Base-by-base conservation (phyloP, 2,888 invertebrate species). In the Cheilosia soror region DNA sequence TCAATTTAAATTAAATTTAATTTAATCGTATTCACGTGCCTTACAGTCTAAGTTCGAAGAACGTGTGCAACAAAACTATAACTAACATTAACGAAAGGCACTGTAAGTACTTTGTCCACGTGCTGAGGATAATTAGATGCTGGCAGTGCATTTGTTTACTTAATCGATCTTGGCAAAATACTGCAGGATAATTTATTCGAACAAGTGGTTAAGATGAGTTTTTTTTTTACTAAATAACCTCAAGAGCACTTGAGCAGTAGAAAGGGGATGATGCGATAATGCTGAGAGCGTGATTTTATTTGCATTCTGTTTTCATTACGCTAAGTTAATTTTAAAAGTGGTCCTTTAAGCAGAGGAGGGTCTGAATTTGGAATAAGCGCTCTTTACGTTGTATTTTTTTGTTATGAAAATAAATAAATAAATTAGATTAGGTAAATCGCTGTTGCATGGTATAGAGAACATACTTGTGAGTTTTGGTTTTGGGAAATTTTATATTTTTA, bases 271-370 rank as follows among this genome's bases (percentile, higher is more conserved):
- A 55, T 49, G 25, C 27, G 62, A 55, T 49, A 37, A 63, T 57
- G 27, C 44, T 20, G 15, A 57, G 31, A 58, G 65, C 58, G 58
- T 63, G 71, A 71, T 57, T 78, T 72, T 78, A 63, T 78, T 78
- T 78, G 58, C 49, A 63, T 63, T 55, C 47, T 55, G 27, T 40
- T 72, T 72, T 71, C 57, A 78, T 78, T 65, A 78, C 78, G 78
- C 78, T 78, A 78, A 78, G 78, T 72, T 78, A 72, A 78, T 65
- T 78, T 78, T 72, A 47, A 51, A 78, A 78, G 78, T 72, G 71
- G 71, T 49, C 51, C 27, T 65, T 68, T 51, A 63, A 51, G 63
- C 49, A 58, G 27, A 3, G n/a, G 4, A 31, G 2, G 5, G 62
- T 69, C 1, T 31, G 53, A n/a, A 37, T 9, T 60, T 20, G 1